A percentile compares a stretch with the other conserved stretches of the same genome.
phyloP scores from a whole-genome alignment of 2,113 vertebrate genomes.

The Acanthochromis polyacanthus region DNA sequence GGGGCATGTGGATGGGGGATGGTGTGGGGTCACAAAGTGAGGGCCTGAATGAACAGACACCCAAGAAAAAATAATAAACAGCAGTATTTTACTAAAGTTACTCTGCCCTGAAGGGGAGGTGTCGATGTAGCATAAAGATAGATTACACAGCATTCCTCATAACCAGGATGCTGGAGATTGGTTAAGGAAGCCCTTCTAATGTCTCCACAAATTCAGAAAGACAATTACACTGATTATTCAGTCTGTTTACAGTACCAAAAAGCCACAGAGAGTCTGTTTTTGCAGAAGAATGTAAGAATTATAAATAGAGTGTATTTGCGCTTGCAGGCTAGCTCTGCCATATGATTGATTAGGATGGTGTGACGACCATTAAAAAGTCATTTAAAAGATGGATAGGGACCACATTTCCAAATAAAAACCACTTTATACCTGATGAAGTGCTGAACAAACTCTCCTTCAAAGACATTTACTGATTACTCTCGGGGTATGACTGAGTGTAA shows the following conservation, averaged over 20 bases:
- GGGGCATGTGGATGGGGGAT: constrained; percentile 50
- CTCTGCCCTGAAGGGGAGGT: neutral
- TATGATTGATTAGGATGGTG: constrained; percentile 86
- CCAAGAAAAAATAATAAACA: constrained; percentile 41
- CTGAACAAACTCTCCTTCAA: constrained; percentile 85
- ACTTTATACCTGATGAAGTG: constrained; percentile 87
- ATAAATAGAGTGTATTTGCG: constrained; percentile 80
- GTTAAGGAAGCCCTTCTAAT: constrained; percentile 41
- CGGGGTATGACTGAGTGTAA: constrained; percentile 66
- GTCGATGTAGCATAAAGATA: constrained; percentile 26
- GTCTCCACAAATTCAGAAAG: constrained; percentile 33
- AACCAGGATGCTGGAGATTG: constrained; percentile 6
- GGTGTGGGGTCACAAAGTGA: constrained; percentile 58
- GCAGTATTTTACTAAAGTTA: constrained; percentile 25
- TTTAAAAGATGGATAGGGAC: constrained; percentile 88
- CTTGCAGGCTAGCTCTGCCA: constrained; percentile 74
- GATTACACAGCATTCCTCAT: constrained; percentile 10
- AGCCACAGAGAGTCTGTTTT: constrained; percentile 52
- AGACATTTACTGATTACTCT: constrained; percentile 83
- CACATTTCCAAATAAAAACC: constrained; percentile 87
- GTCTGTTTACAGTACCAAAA: constrained; percentile 40
- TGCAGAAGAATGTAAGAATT: constrained; percentile 70
- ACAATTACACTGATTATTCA: constrained; percentile 31
- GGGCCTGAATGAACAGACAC: constrained; percentile 33
- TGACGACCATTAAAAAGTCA: constrained; percentile 88